Evolutionary conservation across 2,888 invertebrate genomes (phyloP).

Genomic region (Hyppa rectilinea): DNA sequence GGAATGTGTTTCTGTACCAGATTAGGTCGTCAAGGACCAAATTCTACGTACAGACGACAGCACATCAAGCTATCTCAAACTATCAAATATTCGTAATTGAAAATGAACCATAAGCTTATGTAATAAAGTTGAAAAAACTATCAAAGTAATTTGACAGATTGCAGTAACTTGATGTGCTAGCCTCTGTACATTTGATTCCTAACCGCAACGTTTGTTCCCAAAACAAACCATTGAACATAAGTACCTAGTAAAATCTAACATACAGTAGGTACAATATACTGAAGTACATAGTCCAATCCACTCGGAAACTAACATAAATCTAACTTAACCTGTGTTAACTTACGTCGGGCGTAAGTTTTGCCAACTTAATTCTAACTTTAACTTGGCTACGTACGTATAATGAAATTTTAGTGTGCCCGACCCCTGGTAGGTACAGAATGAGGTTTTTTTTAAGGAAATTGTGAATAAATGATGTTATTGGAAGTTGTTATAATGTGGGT

Average conservation of each 20-base stretch:
- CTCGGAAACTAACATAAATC: constrained; percentile 79
- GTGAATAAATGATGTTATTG: constrained; percentile 37
- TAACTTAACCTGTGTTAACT: constrained; percentile 81
- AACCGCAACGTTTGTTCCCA: neutral
- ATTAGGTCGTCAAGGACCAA: neutral
- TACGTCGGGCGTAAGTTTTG: constrained; percentile 74
- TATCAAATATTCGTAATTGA: too few species aligned
- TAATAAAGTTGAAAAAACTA: too few species aligned
- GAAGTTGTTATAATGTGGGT: neutral
- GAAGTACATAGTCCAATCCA: constrained; percentile 67
- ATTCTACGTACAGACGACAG: too few species aligned
- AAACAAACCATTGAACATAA: constrained; percentile 32
- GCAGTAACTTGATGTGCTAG: too few species aligned
- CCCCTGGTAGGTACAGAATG: constrained; percentile 24
- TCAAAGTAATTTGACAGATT: too few species aligned
- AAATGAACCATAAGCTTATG: too few species aligned
- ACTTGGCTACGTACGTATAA: constrained; percentile 67
- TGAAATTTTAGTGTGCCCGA: constrained; percentile 68
- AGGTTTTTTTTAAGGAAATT: constrained; percentile 32
- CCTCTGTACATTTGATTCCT: neutral
- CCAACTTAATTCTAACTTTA: constrained; percentile 81
- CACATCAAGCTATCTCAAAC: too few species aligned
- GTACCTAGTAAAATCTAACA: constrained; percentile 19
- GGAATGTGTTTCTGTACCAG: neutral
- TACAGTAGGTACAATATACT: constrained; percentile 18